Evolutionary conservation across 1,140 invertebrate genomes (phyloP).

Genomic region (Cydia strobilella): DNA sequence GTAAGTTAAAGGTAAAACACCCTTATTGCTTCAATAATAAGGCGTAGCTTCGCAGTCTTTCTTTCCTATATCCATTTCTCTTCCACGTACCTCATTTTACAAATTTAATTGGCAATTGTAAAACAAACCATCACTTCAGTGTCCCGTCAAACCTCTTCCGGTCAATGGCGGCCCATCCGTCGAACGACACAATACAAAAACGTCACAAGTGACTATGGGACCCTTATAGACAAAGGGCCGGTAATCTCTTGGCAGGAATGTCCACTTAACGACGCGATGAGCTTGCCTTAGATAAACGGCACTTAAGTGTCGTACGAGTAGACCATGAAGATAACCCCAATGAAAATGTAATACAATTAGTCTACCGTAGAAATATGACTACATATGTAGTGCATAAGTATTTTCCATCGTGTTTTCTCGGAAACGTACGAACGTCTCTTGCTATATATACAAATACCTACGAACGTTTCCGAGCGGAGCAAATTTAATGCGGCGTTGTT

Average conservation of each 20-base stretch:
- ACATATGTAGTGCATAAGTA: too few species aligned
- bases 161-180: not conserved
- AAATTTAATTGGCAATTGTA: conserved; percentile 8
- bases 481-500: too few species aligned
- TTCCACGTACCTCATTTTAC: not conserved
- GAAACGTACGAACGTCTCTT: too few species aligned
- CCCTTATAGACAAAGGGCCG: not conserved
- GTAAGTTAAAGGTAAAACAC: too few species aligned
- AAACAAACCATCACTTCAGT: conserved; percentile 11
- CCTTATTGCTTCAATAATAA: too few species aligned
- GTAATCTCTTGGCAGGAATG: conserved; percentile 6
- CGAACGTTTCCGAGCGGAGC: too few species aligned
- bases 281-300: not conserved
- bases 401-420: too few species aligned
- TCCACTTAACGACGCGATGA: not conserved
- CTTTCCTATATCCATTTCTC: not conserved
- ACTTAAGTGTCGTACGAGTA: conserved; percentile 3
- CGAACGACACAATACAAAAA: not conserved
- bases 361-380: not conserved
- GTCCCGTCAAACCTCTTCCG: not conserved
- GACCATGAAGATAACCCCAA: not conserved
- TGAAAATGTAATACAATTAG: not conserved
- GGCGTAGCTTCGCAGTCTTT: not conserved
- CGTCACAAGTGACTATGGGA: not conserved
- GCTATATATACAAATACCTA: too few species aligned